phyloP scores from a whole-genome alignment of 2,888 invertebrate species.

The Eulithis testata region DNA sequence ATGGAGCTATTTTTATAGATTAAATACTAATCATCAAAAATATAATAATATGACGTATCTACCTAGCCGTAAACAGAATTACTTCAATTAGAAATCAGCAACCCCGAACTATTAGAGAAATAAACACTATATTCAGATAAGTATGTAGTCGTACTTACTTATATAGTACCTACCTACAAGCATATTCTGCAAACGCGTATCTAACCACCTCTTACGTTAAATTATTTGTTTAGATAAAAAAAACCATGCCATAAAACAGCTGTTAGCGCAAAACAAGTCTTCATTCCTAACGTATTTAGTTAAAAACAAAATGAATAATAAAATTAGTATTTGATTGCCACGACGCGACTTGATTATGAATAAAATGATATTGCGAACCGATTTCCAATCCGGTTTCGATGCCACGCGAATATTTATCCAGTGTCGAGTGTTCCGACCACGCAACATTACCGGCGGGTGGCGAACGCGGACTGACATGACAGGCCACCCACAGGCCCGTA shows the following conservation, averaged over 20 bases:
- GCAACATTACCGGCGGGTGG: conserved; percentile 39
- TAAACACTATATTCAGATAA: no score
- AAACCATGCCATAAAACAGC: conserved; percentile 40
- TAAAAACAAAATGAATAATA: background rate
- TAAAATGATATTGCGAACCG: conserved; percentile 31
- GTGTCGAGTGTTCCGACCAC: conserved; percentile 40
- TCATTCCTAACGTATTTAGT: background rate
- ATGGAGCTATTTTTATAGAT: no score
- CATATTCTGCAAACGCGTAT: background rate
- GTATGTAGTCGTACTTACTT: no score
- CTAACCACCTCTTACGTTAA: background rate
- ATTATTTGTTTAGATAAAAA: conserved; percentile 32
- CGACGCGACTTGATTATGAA: conserved; percentile 19
- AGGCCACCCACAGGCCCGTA: background rate
- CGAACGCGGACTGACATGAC: conserved; percentile 52
- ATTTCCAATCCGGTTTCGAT: conserved; percentile 44
- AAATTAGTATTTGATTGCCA: conserved; percentile 23
- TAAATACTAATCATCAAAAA: no score
- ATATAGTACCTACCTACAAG: conserved; percentile 1
- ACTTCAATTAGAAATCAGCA: no score
- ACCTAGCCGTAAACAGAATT: no score
- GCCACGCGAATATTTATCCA: conserved; percentile 45
- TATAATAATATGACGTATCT: no score
- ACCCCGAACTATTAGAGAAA: no score
- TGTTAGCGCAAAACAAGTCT: conserved; percentile 41